Evolutionary conservation across 2,888 invertebrate species (phyloP), one percentile per base, ranked within the genome.

Genomic region (Timema cristinae): DNA sequence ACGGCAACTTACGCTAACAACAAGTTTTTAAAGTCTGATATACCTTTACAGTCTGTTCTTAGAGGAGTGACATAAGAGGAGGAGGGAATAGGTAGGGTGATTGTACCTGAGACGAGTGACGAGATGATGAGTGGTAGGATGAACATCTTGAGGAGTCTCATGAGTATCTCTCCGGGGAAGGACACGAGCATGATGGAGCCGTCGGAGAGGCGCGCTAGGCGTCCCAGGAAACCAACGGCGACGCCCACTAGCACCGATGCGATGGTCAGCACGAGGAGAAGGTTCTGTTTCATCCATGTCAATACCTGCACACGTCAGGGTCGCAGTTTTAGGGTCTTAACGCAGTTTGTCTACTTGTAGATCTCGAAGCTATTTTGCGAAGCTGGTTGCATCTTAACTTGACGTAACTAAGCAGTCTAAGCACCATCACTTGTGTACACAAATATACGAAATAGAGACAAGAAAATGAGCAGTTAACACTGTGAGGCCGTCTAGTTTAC

Each of bases 71-170:
- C n/a, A n/a, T n/a, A n/a, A n/a, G n/a, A n/a, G n/a, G n/a, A 50
- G 50, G 9, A n/a, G 9, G 49, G 67, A 6, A 11, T 9, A 9
- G 10, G 48, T 11, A 5, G 11, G 11, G 7, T 5, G n/a, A 2
- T n/a, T 70, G 67, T 77, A 87, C 88, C 88, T 77, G 88, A 84
- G 71, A 89, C 86, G 69, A 90, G 83, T 70, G 88, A 88, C 51
- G 88, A 88, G 66, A 89, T 84, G 76, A 90, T 89, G 69, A 90
- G 85, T 8, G 90, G 90, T 48, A 90, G 82, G 76, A 90, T 89
- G 77, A 90, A 85, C 88, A 90, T 88, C 81, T 90, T 90, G 72
- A 90, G 81, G 81, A 88, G 84, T 73, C 89, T 82, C 88, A 90
- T 89, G 71, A 90, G 84, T 9, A 90, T 82, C 77, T 90, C 89